phyloP scores from a whole-genome alignment of 1,140 invertebrate genomes.

The Tetramorium alpestre region DNA sequence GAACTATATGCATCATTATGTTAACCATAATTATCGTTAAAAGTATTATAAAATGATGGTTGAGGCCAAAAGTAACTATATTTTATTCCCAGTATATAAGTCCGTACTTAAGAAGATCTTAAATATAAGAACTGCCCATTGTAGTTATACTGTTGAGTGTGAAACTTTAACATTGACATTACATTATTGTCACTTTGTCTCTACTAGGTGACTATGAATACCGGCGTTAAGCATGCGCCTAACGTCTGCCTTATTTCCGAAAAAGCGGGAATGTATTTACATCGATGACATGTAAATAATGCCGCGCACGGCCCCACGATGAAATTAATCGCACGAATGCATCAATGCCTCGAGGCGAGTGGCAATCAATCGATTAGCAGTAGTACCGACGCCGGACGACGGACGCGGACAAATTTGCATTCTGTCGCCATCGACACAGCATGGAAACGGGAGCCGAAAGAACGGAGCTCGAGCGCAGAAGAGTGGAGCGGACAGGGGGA shows the following conservation, averaged over 20 bases:
- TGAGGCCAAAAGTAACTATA: too few relatives aligned
- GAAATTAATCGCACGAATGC: constrained; percentile 55
- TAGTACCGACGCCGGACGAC: constrained; percentile 24
- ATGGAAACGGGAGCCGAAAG: constrained; percentile 28
- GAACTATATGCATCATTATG: too few relatives aligned
- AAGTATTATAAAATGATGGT: too few relatives aligned
- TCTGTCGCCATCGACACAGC: constrained; percentile 40
- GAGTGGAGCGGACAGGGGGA: neutral
- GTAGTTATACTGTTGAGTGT: too few relatives aligned
- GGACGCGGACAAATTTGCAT: constrained; percentile 58
- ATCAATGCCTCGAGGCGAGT: constrained; percentile 44
- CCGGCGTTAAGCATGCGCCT: neutral
- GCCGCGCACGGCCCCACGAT: neutral
- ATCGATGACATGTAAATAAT: constrained; percentile 14
- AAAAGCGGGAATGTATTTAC: neutral
- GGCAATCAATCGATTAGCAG: constrained; percentile 54
- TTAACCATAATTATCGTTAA: too few relatives aligned
- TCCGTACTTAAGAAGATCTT: too few relatives aligned
- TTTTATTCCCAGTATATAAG: too few relatives aligned
- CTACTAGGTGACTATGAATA: too few relatives aligned
- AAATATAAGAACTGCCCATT: too few relatives aligned
- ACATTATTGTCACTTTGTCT: too few relatives aligned
- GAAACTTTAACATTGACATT: too few relatives aligned
- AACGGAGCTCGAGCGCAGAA: neutral
- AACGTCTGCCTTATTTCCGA: neutral